Conservation (phyloP, 1,140 invertebrate genomes). For the Panagrolaimus sp. region DNA sequence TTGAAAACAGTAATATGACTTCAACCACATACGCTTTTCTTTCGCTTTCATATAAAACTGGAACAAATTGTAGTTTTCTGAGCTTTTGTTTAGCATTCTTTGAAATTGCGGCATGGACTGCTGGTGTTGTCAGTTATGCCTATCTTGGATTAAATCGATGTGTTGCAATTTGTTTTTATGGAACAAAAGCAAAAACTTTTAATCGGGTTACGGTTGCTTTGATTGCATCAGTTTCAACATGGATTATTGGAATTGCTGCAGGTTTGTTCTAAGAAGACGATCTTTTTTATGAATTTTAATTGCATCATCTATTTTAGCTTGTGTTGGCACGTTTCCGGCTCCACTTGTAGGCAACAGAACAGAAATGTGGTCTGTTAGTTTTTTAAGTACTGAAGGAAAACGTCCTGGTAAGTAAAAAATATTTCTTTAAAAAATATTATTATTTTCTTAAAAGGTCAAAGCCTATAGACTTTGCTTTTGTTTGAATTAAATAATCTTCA, state of each 20-base stretch:
- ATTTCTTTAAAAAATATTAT: neutral
- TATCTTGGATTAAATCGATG: slow-evolving; percentile 49
- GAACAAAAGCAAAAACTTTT: slow-evolving; percentile 48
- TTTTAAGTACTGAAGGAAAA: slow-evolving; percentile 17
- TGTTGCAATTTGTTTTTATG: slow-evolving; percentile 55
- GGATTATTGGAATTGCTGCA: slow-evolving; percentile 44
- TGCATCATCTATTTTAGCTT: slow-evolving; percentile 30
- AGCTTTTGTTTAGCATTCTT: slow-evolving; percentile 39
- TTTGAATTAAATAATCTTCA: neutral
- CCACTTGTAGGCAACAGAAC: slow-evolving; percentile 32
- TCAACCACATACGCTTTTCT: neutral
- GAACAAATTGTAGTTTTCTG: slow-evolving; percentile 19
- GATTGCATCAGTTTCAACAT: slow-evolving; percentile 43
- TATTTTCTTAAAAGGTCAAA: neutral
- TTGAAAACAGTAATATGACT: neutral
- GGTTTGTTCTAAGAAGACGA: slow-evolving; percentile 25
- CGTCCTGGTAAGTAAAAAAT: slow-evolving; percentile 10
- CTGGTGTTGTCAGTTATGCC: slow-evolving; percentile 49
- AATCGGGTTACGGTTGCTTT: slow-evolving; percentile 53
- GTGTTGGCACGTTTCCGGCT: slow-evolving; percentile 45
- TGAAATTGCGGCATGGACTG: slow-evolving; percentile 51
- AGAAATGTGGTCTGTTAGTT: slow-evolving; percentile 43
- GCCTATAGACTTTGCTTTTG: slow-evolving; percentile 31
- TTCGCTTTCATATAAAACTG: neutral
- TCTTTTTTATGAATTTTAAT: neutral